These are phyloP conservation scores for Gibbula magus DNA, from an alignment of 2,888 invertebrate genomes.

Conservation along the genomic window DNA sequence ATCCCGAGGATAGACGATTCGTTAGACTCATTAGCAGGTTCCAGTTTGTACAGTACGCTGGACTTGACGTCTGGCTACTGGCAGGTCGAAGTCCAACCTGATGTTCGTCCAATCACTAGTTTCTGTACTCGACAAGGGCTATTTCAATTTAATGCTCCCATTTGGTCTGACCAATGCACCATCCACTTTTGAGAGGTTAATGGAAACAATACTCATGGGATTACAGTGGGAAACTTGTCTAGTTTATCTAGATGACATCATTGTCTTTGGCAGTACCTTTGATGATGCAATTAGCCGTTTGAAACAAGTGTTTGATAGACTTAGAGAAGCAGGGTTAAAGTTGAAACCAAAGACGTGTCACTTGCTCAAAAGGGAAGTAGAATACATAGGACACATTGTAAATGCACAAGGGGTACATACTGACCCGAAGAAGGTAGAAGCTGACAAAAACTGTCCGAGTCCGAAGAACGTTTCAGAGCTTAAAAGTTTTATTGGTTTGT, in stretches of 20 bases:
- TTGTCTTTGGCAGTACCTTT: slow-evolving; percentile 47
- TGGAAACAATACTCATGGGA: slow-evolving; percentile 60
- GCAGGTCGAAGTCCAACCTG: slow-evolving; percentile 20
- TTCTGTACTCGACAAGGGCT: not conserved
- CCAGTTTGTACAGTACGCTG: slow-evolving; percentile 24
- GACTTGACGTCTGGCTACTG: slow-evolving; percentile 28
- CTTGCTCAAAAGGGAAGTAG: slow-evolving; percentile 34
- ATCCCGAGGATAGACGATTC: not conserved
- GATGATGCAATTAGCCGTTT: slow-evolving; percentile 40
- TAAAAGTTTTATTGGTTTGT: slow-evolving; percentile 38
- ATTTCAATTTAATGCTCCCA: slow-evolving; percentile 52
- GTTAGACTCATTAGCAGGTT: slow-evolving; percentile 7
- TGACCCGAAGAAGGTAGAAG: slow-evolving; percentile 35
- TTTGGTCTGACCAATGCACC: slow-evolving; percentile 8
- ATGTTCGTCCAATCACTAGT: slow-evolving; percentile 2
- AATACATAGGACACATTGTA: slow-evolving; percentile 47
- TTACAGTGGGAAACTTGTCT: slow-evolving; percentile 57
- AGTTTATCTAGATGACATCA: slow-evolving; percentile 72
- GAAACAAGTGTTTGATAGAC: slow-evolving; percentile 33
- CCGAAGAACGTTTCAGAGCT: slow-evolving; percentile 33
- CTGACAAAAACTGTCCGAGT: slow-evolving; percentile 28
- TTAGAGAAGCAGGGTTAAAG: slow-evolving; percentile 41
- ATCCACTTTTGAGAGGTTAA: too few relatives aligned
- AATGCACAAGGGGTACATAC: slow-evolving; percentile 28
- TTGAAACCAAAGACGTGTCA: slow-evolving; percentile 46